Conservation (phyloP, 2,888 invertebrate genomes). For the Salticus scenicus region DNA sequence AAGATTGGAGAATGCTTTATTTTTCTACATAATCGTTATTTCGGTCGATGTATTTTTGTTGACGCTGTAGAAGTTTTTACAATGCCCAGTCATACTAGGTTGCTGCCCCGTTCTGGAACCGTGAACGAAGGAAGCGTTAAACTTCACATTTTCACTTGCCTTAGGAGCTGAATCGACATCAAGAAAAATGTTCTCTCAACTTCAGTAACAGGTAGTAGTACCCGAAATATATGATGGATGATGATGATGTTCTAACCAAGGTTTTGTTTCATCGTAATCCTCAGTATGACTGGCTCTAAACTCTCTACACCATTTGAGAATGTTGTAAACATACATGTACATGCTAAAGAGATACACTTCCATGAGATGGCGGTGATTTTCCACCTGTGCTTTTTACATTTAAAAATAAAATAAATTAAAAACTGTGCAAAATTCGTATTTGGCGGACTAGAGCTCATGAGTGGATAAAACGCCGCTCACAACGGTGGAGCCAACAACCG, state of each 20-base stretch:
- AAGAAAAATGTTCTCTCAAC: background rate
- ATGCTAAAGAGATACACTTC: no score
- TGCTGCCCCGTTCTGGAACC: background rate
- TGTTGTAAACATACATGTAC: background rate
- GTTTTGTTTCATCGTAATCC: no score
- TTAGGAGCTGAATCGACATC: background rate
- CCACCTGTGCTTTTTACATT: no score
- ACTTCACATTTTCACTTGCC: no score
- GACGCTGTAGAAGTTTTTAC: no score
- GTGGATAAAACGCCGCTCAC: background rate
- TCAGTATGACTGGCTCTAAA: background rate
- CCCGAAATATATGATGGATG: no score
- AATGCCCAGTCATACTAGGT: slow-evolving; percentile 13
- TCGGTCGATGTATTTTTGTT: no score
- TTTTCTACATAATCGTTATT: slow-evolving; percentile 10
- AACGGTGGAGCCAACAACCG: background rate
- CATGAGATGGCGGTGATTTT: no score
- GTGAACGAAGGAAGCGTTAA: slow-evolving; percentile 10
- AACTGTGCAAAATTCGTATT: no score
- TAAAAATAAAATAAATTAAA: no score
- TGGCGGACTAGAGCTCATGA: background rate
- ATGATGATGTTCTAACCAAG: no score
- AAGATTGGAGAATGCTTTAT: background rate
- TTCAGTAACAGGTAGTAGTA: background rate
- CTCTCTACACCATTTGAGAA: background rate